These are phyloP conservation scores for Vidua chalybeata DNA, from an alignment of 2,113 vertebrate species.

Conservation along the genomic window DNA sequence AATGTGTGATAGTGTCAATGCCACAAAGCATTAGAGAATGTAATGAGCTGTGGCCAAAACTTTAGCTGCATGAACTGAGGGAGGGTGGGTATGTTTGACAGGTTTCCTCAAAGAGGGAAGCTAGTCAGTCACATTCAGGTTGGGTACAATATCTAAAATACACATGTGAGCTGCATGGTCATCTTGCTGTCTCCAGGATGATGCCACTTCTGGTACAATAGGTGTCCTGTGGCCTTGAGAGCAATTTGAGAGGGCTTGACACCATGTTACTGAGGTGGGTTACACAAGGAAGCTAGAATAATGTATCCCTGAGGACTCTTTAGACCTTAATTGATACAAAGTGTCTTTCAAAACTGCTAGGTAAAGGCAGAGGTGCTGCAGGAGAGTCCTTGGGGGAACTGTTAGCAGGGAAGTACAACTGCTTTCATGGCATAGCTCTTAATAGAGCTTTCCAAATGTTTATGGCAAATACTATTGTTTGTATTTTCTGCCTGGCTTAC, in stretches of 20 bases:
- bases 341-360: not conserved
- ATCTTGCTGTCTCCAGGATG: not conserved
- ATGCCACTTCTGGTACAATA: not conserved
- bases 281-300: not conserved
- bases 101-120: not conserved
- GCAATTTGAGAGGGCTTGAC: not conserved
- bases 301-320: not conserved
- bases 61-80: not conserved
- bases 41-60: not conserved
- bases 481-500: not conserved
- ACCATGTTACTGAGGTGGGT: not conserved
- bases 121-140: not conserved
- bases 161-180: not conserved
- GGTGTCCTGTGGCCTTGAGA: not conserved
- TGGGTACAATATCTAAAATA: not conserved
- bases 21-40: not conserved
- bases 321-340: not conserved
- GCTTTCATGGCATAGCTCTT: not conserved
- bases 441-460: not conserved
- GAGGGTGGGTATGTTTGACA: not conserved
- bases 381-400: not conserved
- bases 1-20: not conserved
- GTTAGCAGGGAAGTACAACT: not conserved
- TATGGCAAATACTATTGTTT: not conserved
- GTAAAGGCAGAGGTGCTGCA: not conserved